A percentile compares a stretch with the other conserved stretches of the same genome.
These are phyloP conservation scores for Mormyrus lacerda DNA, from an alignment of 2,113 vertebrate species.

Conservation along the genomic window DNA sequence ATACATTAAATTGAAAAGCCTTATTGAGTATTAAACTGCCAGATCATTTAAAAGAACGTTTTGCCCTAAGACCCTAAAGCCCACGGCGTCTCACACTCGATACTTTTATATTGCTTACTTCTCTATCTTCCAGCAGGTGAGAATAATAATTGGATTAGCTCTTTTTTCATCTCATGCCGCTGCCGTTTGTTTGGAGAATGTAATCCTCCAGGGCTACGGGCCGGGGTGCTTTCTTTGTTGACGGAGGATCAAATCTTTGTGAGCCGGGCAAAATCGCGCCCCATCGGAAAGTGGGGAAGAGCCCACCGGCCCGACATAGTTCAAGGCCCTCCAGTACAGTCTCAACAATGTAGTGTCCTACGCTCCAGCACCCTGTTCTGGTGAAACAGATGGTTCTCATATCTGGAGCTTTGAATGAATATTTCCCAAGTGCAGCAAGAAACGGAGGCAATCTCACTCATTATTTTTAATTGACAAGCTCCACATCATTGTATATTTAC, in stretches of 20 bases:
- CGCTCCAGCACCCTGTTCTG: conserved; percentile 29
- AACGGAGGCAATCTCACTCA: neutral
- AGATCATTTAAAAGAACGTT: neutral
- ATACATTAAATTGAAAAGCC: neutral
- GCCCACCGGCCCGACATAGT: conserved; percentile 13
- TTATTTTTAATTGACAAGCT: conserved; percentile 17
- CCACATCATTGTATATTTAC: conserved; percentile 13
- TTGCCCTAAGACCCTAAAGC: neutral
- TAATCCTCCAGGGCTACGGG: neutral
- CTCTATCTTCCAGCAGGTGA: conserved; percentile 20
- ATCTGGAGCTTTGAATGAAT: conserved; percentile 22
- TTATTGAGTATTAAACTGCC: neutral
- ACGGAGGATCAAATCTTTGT: conserved; percentile 20
- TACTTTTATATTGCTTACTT: neutral
- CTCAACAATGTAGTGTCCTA: conserved; percentile 24
- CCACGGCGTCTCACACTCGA: neutral
- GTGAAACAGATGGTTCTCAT: conserved; percentile 27
- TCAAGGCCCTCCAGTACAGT: conserved; percentile 38
- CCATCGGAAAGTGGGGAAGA: neutral
- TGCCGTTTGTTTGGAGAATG: conserved; percentile 12
- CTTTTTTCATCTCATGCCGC: neutral
- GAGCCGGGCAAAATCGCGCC: conserved; percentile 27
- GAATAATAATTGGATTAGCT: conserved; percentile 26
- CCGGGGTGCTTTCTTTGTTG: conserved; percentile 17
- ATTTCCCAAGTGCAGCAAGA: neutral